Conservation (phyloP, 2,797 vertebrate genomes). For the Neoniphon sammara region DNA sequence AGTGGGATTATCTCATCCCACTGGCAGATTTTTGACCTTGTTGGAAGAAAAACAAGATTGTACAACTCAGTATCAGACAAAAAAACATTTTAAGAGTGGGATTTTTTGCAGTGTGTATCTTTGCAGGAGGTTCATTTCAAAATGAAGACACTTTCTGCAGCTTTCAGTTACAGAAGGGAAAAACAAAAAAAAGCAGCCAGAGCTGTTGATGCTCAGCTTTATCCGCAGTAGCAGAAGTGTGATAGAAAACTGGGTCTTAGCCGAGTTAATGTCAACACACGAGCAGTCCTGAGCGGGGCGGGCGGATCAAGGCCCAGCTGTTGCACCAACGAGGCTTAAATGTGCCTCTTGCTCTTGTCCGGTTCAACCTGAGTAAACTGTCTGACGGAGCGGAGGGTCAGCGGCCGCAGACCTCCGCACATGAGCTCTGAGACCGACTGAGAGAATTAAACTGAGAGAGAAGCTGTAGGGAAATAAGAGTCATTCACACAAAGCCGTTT, state of each 20-base stretch:
- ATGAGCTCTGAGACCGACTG: no score
- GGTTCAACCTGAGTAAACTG: conserved; percentile 39
- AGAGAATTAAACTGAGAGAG: no score
- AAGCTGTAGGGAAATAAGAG: no score
- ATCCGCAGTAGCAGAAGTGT: conserved; percentile 5
- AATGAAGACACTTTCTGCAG: no score
- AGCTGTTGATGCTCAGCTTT: conserved; percentile 5
- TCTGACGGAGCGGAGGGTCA: conserved; percentile 5
- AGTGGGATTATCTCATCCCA: no score
- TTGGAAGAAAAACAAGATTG: no score
- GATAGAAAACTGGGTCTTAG: conserved; percentile 17
- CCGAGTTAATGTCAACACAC: conserved; percentile 36
- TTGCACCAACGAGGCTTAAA: conserved; percentile 34
- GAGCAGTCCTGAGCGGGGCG: conserved; percentile 15
- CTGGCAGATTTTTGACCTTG: no score
- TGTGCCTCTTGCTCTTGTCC: conserved; percentile 20
- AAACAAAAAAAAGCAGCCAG: conserved; percentile 6
- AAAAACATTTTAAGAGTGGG: no score
- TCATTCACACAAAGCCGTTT: no score
- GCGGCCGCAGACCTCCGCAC: not conserved
- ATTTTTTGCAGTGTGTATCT: no score
- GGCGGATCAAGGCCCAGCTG: conserved; percentile 59
- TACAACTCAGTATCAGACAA: no score
- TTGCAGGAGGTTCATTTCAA: no score
- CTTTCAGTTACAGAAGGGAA: not conserved